Evolutionary conservation across 2,888 invertebrate genomes (phyloP), one percentile per base, ranked within the genome.

Genomic region (Tortrix viridana): DNA sequence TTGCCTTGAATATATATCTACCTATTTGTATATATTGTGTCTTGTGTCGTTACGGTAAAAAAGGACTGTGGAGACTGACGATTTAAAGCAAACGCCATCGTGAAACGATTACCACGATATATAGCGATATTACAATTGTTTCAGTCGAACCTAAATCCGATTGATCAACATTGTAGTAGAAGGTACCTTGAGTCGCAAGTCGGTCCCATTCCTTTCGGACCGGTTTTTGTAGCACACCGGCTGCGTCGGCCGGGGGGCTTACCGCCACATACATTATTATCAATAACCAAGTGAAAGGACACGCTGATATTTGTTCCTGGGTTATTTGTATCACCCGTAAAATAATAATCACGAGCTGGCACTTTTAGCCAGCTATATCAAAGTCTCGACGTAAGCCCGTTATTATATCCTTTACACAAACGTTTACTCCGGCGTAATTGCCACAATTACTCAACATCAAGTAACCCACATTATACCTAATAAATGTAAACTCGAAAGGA

Each of bases 201-300:
- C 80, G 85, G 82, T 85, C 88, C 82, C 88, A 85, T 86, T 86
- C 86, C 85, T 76, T 79, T 74, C 77, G 69, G 86, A 91, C 91
- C 90, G 91, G 91, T 91, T 91, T 85, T 75, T 72, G 79, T 75
- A 70, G 80, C 79, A 79, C 85, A 85, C 88, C 88, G 87, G 88
- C 89, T 86, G 87, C 76, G 79, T 73, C 20, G 41, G 79, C 82
- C 84, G 86, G 82, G 72, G 82, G 84, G 75, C 77, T 78, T 82
- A 80, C 73, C 73, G 69, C 65, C 70, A 72, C 71, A 67, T 59
- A 65, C 60, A 74, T 76, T 75, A 76, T 74, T 76, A 77, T 74
- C 80, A 82, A 82, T 80, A 75, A 78, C 71, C 78, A 86, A 91
- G 91, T 91, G 91, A 91, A 91, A 91, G 91, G 91, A 91, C 88